Evolutionary conservation across 2,797 vertebrate genomes (phyloP).

Genomic region (Squalus acanthias): DNA sequence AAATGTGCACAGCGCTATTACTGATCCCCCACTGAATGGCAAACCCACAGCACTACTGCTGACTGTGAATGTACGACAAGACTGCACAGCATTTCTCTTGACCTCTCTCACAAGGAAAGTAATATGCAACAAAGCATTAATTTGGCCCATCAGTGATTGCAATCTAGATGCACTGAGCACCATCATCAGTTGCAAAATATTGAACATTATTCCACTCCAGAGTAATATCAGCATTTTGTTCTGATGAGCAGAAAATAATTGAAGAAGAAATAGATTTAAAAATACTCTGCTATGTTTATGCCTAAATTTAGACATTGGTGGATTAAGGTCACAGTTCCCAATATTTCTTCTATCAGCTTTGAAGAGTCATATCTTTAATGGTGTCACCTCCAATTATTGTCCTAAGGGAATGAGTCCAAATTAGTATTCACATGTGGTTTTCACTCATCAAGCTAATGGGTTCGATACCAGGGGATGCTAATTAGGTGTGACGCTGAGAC

Average conservation of each 20-base stretch:
- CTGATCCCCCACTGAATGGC: not conserved
- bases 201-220: slow-evolving; percentile 10
- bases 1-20: not conserved
- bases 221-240: not conserved
- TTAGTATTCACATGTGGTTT: slow-evolving; percentile 59
- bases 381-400: slow-evolving; percentile 69
- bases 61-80: not conserved
- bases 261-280: slow-evolving; percentile 9
- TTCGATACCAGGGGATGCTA: slow-evolving; percentile 51
- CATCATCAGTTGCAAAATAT: not conserved
- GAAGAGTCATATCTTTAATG: slow-evolving; percentile 3
- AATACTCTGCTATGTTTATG: not conserved
- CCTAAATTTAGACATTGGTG: slow-evolving; percentile 14
- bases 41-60: not conserved
- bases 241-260: slow-evolving; percentile 10
- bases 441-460: slow-evolving; percentile 58
- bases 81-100: not conserved
- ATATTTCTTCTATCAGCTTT: slow-evolving; percentile 31
- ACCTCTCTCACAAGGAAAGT: not conserved
- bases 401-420: slow-evolving; percentile 57
- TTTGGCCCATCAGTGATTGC: not conserved
- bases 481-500: slow-evolving; percentile 51
- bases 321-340: slow-evolving; percentile 19
- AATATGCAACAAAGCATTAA: not conserved
- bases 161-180: not conserved